phyloP scores from a whole-genome alignment of 2,797 vertebrate genomes.

The Decapterus maruadsi region DNA sequence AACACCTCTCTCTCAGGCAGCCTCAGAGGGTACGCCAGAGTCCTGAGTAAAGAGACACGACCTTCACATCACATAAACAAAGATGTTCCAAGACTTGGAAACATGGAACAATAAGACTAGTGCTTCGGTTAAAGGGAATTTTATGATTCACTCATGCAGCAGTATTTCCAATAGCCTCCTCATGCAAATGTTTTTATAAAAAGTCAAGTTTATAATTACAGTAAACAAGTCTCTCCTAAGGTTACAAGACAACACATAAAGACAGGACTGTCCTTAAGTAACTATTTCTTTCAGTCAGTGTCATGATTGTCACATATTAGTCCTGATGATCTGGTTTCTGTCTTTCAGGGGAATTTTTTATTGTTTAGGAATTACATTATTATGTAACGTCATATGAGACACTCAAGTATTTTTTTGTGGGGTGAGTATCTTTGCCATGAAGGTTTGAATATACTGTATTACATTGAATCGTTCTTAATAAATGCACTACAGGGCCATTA shows the following conservation, averaged over 20 bases:
- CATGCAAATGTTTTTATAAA: slow-evolving; percentile 11
- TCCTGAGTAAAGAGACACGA: slow-evolving; percentile 43
- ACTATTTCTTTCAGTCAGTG: slow-evolving; percentile 20
- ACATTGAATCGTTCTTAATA: slow-evolving; percentile 10
- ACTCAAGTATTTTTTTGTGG: slow-evolving; percentile 20
- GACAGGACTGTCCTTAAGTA: slow-evolving; percentile 29
- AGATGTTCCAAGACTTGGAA: slow-evolving; percentile 51
- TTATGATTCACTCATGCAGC: slow-evolving; percentile 50
- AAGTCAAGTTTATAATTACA: slow-evolving; percentile 31
- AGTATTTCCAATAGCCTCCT: slow-evolving; percentile 39
- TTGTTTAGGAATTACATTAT: slow-evolving; percentile 45
- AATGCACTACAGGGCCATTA: slow-evolving; percentile 27
- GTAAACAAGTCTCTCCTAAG: slow-evolving; percentile 19
- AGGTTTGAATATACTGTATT: slow-evolving; percentile 13
- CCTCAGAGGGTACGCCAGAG: slow-evolving; percentile 62
- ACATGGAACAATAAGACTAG: slow-evolving; percentile 40
- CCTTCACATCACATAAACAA: slow-evolving; percentile 69
- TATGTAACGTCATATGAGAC: slow-evolving; percentile 28
- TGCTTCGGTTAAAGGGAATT: slow-evolving; percentile 50
- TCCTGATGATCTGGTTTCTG: slow-evolving; percentile 51
- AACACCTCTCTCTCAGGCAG: slow-evolving; percentile 57
- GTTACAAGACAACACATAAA: slow-evolving; percentile 24
- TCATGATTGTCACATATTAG: slow-evolving; percentile 7
- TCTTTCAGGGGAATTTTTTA: slow-evolving; percentile 37
- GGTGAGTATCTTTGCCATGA: slow-evolving; percentile 15